Evolutionary conservation across 2,888 invertebrate genomes (phyloP).

Genomic region (Xanthia togata): DNA sequence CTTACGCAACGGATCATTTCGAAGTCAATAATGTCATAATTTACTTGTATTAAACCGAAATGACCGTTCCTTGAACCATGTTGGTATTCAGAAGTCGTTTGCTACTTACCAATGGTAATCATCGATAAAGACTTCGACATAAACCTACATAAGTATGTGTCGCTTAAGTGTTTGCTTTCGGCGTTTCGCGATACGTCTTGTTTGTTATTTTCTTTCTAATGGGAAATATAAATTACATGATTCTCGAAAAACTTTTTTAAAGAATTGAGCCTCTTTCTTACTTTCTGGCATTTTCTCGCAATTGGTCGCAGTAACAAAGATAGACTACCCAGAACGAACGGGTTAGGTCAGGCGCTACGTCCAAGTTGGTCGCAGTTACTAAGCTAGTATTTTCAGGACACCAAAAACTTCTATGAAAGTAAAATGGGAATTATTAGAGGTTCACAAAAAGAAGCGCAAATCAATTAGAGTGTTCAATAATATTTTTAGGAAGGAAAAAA

Average conservation of each 20-base stretch:
- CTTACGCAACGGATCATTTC: conserved; percentile 58
- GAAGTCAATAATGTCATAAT: conserved; percentile 70
- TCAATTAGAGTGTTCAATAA: too few species aligned
- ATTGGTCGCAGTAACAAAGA: neutral
- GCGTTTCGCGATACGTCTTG: neutral
- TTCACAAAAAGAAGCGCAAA: neutral
- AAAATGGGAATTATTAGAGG: neutral
- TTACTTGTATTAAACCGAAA: conserved; percentile 75
- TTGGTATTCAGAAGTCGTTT: conserved; percentile 66
- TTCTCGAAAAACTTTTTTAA: neutral
- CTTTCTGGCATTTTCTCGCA: neutral
- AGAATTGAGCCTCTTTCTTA: neutral
- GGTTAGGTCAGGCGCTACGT: neutral
- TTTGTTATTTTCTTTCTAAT: neutral
- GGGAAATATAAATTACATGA: neutral
- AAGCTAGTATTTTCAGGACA: neutral
- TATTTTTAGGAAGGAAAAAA: too few species aligned
- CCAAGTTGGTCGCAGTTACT: neutral
- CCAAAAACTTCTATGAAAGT: too few species aligned
- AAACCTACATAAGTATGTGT: conserved; percentile 12
- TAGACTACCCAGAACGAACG: neutral
- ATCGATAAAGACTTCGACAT: conserved; percentile 31
- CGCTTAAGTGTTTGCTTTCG: conserved; percentile 14
- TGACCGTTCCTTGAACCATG: conserved; percentile 80
- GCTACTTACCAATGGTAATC: conserved; percentile 67